A percentile compares a stretch with the other conserved stretches of the same genome.
phyloP scores from a whole-genome alignment of 2,113 vertebrate species.

The Pithys albifrons region DNA sequence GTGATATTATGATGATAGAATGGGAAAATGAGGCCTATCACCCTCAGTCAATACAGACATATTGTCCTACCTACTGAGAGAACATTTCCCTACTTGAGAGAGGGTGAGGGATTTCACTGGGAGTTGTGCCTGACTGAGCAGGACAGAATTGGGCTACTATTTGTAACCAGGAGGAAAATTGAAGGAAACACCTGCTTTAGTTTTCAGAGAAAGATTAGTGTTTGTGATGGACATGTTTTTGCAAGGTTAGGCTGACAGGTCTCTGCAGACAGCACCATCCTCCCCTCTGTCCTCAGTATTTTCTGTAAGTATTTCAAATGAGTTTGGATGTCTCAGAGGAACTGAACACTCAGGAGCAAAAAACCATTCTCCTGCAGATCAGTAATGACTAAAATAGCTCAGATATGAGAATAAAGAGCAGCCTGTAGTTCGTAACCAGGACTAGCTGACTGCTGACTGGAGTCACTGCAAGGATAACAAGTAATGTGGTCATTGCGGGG shows the following conservation, averaged over 20 bases:
- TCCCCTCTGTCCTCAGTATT: conserved; percentile 31
- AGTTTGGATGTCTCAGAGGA: conserved; percentile 36
- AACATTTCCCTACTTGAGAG: neutral
- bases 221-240: neutral
- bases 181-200: conserved; percentile 5
- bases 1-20: neutral
- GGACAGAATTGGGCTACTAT: conserved; percentile 40
- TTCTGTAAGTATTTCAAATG: neutral
- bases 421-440: neutral
- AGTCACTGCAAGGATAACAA: neutral
- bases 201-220: neutral
- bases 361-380: neutral
- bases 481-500: neutral
- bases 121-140: conserved; percentile 2
- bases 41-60: neutral
- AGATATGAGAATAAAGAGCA: conserved; percentile 14
- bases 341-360: conserved; percentile 28
- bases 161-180: neutral
- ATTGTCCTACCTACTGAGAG: neutral
- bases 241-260: conserved; percentile 36
- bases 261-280: conserved; percentile 32
- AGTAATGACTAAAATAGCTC: conserved; percentile 38
- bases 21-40: neutral
- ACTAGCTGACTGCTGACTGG: neutral
- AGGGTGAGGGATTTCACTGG: neutral